Conservation (phyloP, 2,113 vertebrate species). For the Marmota monax region DNA sequence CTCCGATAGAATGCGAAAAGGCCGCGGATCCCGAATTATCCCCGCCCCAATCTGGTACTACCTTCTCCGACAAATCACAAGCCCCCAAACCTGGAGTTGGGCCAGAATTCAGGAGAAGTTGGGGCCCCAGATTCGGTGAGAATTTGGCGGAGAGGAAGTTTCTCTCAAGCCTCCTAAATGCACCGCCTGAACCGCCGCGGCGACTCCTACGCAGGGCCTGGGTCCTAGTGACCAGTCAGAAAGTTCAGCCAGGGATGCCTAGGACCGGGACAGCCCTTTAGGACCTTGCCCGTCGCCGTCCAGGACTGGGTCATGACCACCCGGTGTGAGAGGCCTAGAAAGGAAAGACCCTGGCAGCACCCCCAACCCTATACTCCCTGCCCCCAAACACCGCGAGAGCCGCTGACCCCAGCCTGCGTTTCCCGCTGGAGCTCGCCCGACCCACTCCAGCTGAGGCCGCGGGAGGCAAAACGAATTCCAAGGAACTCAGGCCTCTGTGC, state of each 20-base stretch:
- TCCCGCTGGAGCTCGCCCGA: background rate
- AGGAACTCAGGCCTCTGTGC: background rate
- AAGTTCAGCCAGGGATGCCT: constrained; percentile 57
- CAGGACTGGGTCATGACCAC: background rate
- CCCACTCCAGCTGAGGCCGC: background rate
- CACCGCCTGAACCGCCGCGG: background rate
- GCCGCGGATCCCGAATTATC: background rate
- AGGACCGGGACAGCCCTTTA: background rate
- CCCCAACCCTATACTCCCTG: background rate
- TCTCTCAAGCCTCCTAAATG: background rate
- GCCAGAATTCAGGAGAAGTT: background rate
- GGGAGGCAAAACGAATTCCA: constrained; percentile 77
- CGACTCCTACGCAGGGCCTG: background rate
- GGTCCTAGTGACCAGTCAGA: background rate
- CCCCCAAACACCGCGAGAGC: background rate
- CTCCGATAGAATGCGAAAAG: background rate
- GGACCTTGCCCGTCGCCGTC: no score
- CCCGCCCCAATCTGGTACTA: background rate
- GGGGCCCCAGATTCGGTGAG: background rate
- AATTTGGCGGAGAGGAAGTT: background rate
- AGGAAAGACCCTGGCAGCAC: background rate
- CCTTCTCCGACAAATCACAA: background rate
- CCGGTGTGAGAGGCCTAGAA: background rate
- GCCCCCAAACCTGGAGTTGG: background rate
- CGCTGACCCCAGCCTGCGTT: background rate